Evolutionary conservation across 2,797 vertebrate species (phyloP), one percentile per base, ranked within the genome.

Genomic region (Pogoniulus pusillus): DNA sequence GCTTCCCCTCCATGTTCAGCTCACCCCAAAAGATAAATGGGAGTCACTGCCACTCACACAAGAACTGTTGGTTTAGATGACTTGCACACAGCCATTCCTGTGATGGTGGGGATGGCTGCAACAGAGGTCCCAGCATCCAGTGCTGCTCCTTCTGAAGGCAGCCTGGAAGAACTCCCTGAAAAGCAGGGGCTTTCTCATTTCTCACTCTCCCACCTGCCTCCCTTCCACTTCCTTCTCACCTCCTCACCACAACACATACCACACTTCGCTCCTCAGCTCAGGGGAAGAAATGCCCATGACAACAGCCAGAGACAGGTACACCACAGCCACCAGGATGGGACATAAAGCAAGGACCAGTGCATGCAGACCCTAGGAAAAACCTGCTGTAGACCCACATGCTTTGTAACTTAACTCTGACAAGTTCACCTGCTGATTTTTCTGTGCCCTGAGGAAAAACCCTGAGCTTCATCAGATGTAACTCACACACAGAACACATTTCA

Each of bases 311-410:
- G 32, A 34, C 32, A 80, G 26, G 13, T 4, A n/a, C 22, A 24
- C 34, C 2, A 1, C 26, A 76, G 59, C 22, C 10, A 9, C 23
- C 2, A 4, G 35, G 12, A 47, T 0, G 1, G 37, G 37, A 65
- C 2, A 1, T 24, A 60, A 45, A 70, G 72, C 45, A 76, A 76
- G 34, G 51, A 41, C 17, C 11, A 8, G 45, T 5, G 26, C 37
- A 6, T 6, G 9, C 0, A n/a, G 4, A 26, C 3, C 22, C 30
- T 6, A 2, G n/a, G 41, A n/a, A 66, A 82, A 80, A 37, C 53
- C 64, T 64, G 49, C 29, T 1, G 2, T 5, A 4, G 22, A 69
- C 2, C 1, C 2, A 2, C 34, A 7, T 10, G 29, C 43, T 41
- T 29, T 20, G 17, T 11, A 16, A n/a, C 19, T 30, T 47, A 39